Base-by-base conservation (phyloP, 2,797 vertebrate genomes). In the Phyllotis vaccarum region DNA sequence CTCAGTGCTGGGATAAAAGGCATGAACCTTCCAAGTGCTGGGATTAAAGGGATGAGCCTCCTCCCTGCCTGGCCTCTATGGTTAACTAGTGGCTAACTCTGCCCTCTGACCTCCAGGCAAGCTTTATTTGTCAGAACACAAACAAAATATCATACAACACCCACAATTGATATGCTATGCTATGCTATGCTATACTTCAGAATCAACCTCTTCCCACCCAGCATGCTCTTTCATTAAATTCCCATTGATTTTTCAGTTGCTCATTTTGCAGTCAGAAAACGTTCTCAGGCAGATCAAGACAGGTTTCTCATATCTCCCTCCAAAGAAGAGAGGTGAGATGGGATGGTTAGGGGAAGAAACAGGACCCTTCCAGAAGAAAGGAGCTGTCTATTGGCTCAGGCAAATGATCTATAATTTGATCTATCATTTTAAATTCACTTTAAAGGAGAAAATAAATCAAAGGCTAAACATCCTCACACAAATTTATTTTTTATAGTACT, bases 401-500 rank as follows among this genome's bases (percentile, higher is more conserved):
- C 56, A 52, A 52, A 31, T 21, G 49, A 94, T 58, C 52, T 81
- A 89, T 97, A 78, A 60, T 62, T 52, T 46, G 68, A 60, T n/a
- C 37, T 76, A 68, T 68, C 64, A 54, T 43, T 93, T 85, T 40
- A 72, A 79, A 91, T 80, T 91, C 29, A 72, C 43, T 56, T 91
- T 66, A 78, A 78, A 79, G n/a, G 81, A 82, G 94, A 91, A 72
- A 66, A 46, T 52, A 86, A 81, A 58, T 85, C 54, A 68, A 22
- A 78, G 10, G 66, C 72, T 90, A 79, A 86, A 86, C 21, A 83
- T 17, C 31, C 12, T 92, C 16, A 12, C 14, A 43, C 56, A 75
- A 75, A 70, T 92, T 81, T 90, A 87, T 68, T 95, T 87, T 92
- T 93, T 95, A 60, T 83, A 76, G 43, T 49, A 70, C 19, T 96